Base-by-base conservation (phyloP, 1,140 invertebrate genomes). In the Bombus superbus region DNA sequence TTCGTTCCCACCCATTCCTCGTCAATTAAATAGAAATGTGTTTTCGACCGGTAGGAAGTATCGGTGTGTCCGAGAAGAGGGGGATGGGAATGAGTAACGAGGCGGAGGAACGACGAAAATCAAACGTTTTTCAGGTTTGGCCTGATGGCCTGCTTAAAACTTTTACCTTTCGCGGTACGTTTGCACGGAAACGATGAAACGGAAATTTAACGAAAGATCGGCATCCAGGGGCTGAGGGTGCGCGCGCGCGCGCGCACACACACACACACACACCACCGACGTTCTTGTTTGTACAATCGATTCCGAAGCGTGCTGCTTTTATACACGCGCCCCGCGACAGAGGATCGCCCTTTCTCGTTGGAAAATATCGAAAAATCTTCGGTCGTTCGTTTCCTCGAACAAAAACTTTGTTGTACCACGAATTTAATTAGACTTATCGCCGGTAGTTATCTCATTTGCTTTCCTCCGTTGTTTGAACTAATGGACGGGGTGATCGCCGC, bases 221-320 rank as follows among this genome's bases (percentile, higher is more conserved):
- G 78, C 64, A 86, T 71, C 83, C 72, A 75, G 66, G 83, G 81
- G 74, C 22, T 35, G 81, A 69, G 73, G 62, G 85, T 73, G 79
- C n/a, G 40, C 66, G 40, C 57, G 32, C 38, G 18, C 15, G 18
- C 47, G 18, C 6, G 13, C 47, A 18, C 15, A 42, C 57, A 42
- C 57, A 10, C 28, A 18, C 15, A 18, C 15, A 42, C 44, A 32
- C 75, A 42, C 75, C 28, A n/a, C 40, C 25, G 2, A 4, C 88
- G 85, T 42, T 87, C 86, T 73, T 93, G 92, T 92, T 93, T 92
- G 92, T 87, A 89, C 91, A 92, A 93, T 92, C 92, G 92, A 93
- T 92, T 91, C 75, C 81, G 59, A 62, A 85, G 81, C 88, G 82
- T 89, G 88, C 87, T 88, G 90, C 88, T 92, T 93, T 92, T 90